Conservation (phyloP, 2,113 vertebrate genomes). For the Xenopus tropicalis region DNA sequence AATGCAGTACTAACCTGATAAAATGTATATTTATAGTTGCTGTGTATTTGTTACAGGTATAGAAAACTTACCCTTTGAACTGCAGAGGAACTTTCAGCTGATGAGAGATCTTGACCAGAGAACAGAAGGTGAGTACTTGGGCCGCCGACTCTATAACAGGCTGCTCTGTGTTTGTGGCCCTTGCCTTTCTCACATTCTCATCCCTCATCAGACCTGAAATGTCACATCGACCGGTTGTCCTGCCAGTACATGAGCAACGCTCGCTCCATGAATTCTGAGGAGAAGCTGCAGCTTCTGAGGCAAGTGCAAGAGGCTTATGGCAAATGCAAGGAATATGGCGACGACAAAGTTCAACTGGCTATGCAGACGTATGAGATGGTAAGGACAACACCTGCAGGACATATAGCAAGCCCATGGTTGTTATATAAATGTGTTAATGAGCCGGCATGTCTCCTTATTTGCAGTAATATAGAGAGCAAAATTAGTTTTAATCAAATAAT, state of each 20-base stretch:
- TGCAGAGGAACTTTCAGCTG: slow-evolving; percentile 96
- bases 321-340: slow-evolving; percentile 96
- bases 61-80: slow-evolving; percentile 91
- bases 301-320: slow-evolving; percentile 94
- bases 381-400: slow-evolving; percentile 47
- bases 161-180: background rate
- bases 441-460: background rate
- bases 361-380: slow-evolving; percentile 99
- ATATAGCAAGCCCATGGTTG: background rate
- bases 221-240: slow-evolving; percentile 89
- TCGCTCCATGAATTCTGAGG: slow-evolving; percentile 82
- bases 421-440: background rate
- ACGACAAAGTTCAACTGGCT: slow-evolving; percentile 96
- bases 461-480: no score
- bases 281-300: slow-evolving; percentile 87
- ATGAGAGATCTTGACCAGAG: slow-evolving; percentile 95
- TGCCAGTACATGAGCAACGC: slow-evolving; percentile 90
- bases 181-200: background rate
- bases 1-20: no score
- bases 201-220: slow-evolving; percentile 82
- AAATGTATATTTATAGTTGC: no score
- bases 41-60: slow-evolving; percentile 70
- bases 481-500: no score
- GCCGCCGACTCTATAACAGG: background rate
- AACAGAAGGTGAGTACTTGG: slow-evolving; percentile 78